phyloP scores from a whole-genome alignment of 53 echinoderm and acorn worm genomes.

The Zoroaster sp. region DNA sequence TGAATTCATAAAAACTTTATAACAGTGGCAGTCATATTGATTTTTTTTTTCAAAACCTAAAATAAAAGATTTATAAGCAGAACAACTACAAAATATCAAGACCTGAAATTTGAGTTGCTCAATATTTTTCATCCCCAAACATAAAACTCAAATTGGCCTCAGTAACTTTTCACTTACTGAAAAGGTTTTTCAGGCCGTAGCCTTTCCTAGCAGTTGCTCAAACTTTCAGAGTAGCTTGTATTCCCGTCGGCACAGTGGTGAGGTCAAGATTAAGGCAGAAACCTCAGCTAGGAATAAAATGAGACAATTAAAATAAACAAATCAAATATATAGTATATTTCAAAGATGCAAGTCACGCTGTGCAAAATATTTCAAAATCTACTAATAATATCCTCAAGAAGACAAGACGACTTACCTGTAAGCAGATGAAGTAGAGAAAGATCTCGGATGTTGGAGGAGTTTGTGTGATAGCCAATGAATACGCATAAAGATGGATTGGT shows the following conservation, averaged over 20 bases:
- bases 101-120: no score
- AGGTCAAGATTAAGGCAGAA: slow-evolving; percentile 54
- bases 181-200: slow-evolving; percentile 52
- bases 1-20: no score
- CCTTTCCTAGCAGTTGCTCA: slow-evolving; percentile 56
- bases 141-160: background rate
- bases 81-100: no score
- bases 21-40: no score
- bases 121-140: background rate
- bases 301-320: background rate
- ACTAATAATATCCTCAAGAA: background rate
- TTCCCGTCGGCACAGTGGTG: slow-evolving; percentile 50
- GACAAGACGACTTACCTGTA: slow-evolving; percentile 60
- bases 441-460: slow-evolving; percentile 87
- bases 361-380: background rate
- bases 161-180: slow-evolving; percentile 45
- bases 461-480: slow-evolving; percentile 79
- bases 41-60: no score
- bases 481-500: slow-evolving; percentile 79
- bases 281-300: slow-evolving; percentile 23
- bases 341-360: background rate
- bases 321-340: background rate
- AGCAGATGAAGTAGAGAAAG: slow-evolving; percentile 83
- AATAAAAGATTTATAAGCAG: no score
- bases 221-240: slow-evolving; percentile 72